Evolutionary conservation across 2,113 vertebrate genomes (phyloP), one percentile per base, ranked within the genome.

Genomic region (Cranoglanis bouderius): DNA sequence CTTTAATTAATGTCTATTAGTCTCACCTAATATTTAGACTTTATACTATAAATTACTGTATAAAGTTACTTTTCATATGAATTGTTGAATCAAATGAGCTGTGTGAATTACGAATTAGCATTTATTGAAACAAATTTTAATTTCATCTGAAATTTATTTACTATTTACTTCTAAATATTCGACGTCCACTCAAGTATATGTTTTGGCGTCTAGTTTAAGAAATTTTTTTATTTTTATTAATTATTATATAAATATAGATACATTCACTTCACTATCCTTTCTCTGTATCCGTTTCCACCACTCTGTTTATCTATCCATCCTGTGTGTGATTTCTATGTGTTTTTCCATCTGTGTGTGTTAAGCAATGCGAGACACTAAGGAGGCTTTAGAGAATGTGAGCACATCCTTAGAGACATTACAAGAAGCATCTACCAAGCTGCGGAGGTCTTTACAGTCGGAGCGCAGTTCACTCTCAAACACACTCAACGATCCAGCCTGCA

Each of bases 311-410:
- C 4, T 46, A 29, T 77, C 24, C 6, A 77, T 29, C 32, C 65
- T 78, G 59, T 72, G 32, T 57, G 24, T 59, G 6, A 65, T n/a
- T 6, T 49, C 7, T 72, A n/a, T 51, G 9, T 82, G 6, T 70
- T 51, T 67, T 75, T 43, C 6, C 4, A 32, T 59, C 13, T 46
- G 21, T 78, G 51, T 88, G 38, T 85, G n/a, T 82, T 1, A 88
- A 99, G 98, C 95, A 24, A 98, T 99, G 95, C 95, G 93, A 90
- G 96, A 97, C 91, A 97, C 97, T 0, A 97, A 96, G 90, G 96
- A 96, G 91, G 95, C 97, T 0, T 92, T 99, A 77, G 95, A 97
- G 94, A 96, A 93, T 0, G 91, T 97, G 91, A 96, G 94, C 19
- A 93, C 93, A 0, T 95, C 96, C 0, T 89, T 97, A 85, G 96